A percentile compares a stretch with the other conserved stretches of the same genome.
Evolutionary conservation across 2,113 vertebrate species (phyloP).

Genomic region (Fregata magnificens): DNA sequence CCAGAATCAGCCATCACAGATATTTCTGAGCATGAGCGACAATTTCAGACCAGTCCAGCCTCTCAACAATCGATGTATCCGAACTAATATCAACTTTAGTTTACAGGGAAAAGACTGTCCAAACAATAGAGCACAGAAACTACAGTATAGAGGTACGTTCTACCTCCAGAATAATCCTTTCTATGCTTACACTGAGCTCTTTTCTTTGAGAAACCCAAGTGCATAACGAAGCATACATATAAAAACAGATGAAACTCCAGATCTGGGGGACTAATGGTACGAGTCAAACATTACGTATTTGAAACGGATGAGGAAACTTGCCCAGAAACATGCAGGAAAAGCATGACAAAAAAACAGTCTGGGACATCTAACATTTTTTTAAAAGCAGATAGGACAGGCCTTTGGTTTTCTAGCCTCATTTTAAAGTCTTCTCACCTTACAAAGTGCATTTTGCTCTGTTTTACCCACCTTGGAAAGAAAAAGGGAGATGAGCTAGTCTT

Average conservation of each 20-base stretch:
- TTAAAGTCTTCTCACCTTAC: neutral
- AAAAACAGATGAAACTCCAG: neutral
- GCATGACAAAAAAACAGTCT: neutral
- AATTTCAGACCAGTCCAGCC: conserved; percentile 96
- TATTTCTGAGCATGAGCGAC: conserved; percentile 99
- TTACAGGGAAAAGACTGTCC: conserved; percentile 98
- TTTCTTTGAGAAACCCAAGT: neutral
- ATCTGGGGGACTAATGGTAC: neutral
- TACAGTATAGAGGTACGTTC: conserved; percentile 93
- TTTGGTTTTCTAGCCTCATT: neutral
- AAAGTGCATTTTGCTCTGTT: neutral
- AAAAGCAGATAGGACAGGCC: neutral
- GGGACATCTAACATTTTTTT: neutral
- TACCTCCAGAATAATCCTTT: neutral
- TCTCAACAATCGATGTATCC: conserved; percentile 97
- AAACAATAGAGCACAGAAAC: conserved; percentile 97
- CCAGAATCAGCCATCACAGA: conserved; percentile 99
- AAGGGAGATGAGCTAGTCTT: neutral
- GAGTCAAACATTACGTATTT: neutral
- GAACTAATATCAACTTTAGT: conserved; percentile 99
- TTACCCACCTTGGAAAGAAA: neutral
- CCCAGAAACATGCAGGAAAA: neutral
- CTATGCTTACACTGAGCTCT: neutral
- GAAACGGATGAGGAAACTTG: neutral
- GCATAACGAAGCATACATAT: neutral